Evolutionary conservation across 2,797 vertebrate genomes (phyloP).

Genomic region (Esox masquinongy): DNA sequence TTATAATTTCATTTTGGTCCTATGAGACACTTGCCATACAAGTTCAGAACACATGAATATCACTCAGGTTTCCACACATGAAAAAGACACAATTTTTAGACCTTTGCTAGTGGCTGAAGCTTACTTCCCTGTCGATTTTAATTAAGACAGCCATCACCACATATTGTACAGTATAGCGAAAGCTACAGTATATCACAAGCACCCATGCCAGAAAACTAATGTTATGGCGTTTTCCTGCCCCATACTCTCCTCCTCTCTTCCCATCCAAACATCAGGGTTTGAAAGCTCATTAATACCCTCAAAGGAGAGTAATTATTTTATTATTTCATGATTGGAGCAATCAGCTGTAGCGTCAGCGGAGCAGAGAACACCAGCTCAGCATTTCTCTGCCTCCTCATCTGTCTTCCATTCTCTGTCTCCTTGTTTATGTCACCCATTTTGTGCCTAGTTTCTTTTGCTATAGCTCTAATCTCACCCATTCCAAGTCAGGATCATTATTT

Average conservation of each 20-base stretch:
- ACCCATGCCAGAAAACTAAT: no score
- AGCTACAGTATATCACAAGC: no score
- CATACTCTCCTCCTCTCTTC: not conserved
- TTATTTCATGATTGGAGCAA: not conserved
- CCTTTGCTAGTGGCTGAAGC: no score
- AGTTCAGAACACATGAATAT: no score
- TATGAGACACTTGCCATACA: no score
- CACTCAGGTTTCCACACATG: no score
- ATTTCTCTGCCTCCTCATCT: conserved; percentile 10
- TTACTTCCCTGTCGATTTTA: no score
- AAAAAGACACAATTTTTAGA: no score
- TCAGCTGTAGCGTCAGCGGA: conserved; percentile 8
- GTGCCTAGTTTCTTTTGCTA: not conserved
- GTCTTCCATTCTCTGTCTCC: conserved; percentile 13
- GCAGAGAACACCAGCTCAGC: not conserved
- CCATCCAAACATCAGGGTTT: not conserved
- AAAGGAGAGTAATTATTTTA: not conserved
- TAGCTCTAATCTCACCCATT: no score
- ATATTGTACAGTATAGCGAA: no score
- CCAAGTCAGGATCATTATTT: not conserved
- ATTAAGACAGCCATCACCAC: no score
- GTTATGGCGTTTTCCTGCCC: not conserved
- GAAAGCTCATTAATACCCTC: not conserved
- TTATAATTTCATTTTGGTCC: no score
- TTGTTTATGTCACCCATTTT: conserved; percentile 9